These are phyloP conservation scores for Knipowitschia caucasica DNA, from an alignment of 2,797 vertebrate species.

Conservation along the genomic window DNA sequence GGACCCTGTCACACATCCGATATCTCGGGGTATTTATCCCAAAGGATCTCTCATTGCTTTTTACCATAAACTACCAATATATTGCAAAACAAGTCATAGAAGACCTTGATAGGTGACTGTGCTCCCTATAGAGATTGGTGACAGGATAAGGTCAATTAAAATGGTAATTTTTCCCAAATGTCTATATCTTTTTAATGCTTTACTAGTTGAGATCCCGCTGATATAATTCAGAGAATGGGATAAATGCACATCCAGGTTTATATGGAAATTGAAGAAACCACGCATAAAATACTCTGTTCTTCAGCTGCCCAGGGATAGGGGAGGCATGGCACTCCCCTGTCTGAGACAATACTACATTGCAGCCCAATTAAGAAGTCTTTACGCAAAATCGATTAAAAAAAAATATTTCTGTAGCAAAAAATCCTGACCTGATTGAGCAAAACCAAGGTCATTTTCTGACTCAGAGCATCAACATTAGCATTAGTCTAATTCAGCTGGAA, in stretches of 20 bases:
- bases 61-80: neutral
- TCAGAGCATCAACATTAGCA: too few species aligned
- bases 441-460: too few species aligned
- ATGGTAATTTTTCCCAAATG: neutral
- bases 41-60: neutral
- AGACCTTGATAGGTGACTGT: neutral
- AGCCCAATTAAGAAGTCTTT: too few species aligned
- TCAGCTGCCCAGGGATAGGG: neutral
- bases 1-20: neutral
- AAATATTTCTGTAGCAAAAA: too few species aligned
- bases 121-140: neutral
- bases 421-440: too few species aligned
- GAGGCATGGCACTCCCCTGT: neutral
- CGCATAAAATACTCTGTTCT: neutral
- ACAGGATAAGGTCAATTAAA: neutral
- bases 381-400: too few species aligned
- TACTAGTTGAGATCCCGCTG: neutral
- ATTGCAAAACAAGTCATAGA: neutral
- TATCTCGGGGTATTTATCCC: neutral
- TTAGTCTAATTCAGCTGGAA: too few species aligned
- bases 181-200: neutral
- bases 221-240: slow-evolving; percentile 1
- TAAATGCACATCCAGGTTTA: neutral
- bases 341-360: neutral
- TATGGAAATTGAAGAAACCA: neutral